Evolutionary conservation across 2,888 invertebrate genomes (phyloP), one percentile per base, ranked within the genome.

Genomic region (Rhabditoides inermis): DNA sequence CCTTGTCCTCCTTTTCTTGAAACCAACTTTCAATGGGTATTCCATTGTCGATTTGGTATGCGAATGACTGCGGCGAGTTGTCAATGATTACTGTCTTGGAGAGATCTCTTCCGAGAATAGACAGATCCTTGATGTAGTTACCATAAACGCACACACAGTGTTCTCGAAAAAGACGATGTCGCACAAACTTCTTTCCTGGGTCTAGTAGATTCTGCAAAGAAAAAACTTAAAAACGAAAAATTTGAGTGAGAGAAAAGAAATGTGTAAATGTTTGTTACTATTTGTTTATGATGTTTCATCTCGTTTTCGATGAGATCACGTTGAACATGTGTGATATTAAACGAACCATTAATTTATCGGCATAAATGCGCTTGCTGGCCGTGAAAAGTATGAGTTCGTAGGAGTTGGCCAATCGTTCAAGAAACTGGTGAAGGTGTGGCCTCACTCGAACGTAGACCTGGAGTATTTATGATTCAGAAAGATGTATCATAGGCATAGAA

Each of bases 1-100:
- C 92, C 35, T 84, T 84, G 80, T 92, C 92, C 48, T 83, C 84
- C 74, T 86, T 84, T 80, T 91, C 90, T 64, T 88, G 85, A 79
- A 91, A 94, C 92, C 92, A 92, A 78, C 90, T 90, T 81, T 90
- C 90, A 66, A 94, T 92, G 0, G 92, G 92, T 65, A 92, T 91
- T 26, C 92, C 92, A 79, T 92, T 92, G 79, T 90, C 89, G 55
- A 91, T 78, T 81, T 87, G 87, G 78, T 87, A 87, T 56, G 91
- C 91, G 79, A 92, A 92, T 12, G 91, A 72, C 60, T 92, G 88
- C 15, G 88, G 87, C 50, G 88, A 88, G 80, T 88, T 88, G 79
- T 88, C 88, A 62, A 88, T 84, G 64, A 88, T 88, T 66, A 88
- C 84, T 35, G 88, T 88, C 78, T 86, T 87, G 23, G 88, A 85